These are phyloP conservation scores for Petrocephalus microphthalmus DNA, from an alignment of 2,113 vertebrate species.

Conservation along the genomic window DNA sequence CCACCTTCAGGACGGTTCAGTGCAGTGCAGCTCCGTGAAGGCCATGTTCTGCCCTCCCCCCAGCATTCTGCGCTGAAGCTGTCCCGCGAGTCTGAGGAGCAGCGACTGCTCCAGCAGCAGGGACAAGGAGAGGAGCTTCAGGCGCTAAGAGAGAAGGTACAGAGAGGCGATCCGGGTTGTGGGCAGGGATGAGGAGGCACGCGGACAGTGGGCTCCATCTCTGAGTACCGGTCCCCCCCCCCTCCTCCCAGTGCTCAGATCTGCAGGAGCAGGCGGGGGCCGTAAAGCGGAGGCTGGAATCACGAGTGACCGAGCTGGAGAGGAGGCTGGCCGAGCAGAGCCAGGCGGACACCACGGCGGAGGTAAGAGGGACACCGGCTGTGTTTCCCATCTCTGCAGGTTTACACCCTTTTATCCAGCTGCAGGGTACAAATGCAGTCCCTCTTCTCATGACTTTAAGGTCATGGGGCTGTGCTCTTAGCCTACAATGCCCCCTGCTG, in stretches of 20 bases:
- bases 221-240: not conserved
- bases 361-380: constrained; percentile 56
- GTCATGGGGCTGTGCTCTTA: not conserved
- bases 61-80: constrained; percentile 58
- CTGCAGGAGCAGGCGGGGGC: constrained; percentile 50
- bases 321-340: constrained; percentile 31
- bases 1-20: not conserved
- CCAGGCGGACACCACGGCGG: constrained; percentile 59
- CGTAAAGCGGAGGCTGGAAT: constrained; percentile 42
- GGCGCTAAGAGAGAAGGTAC: constrained; percentile 63
- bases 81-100: constrained; percentile 56
- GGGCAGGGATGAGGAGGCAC: not conserved
- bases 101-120: constrained; percentile 45
- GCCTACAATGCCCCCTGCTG: not conserved
- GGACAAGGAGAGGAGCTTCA: constrained; percentile 61
- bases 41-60: not conserved
- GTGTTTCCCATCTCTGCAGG: not conserved
- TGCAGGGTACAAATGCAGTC: not conserved
- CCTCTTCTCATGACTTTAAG: not conserved
- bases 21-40: not conserved
- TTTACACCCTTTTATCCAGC: not conserved
- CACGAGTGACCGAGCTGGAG: constrained; percentile 50
- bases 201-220: too few relatives aligned
- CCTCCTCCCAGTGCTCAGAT: constrained; percentile 43
- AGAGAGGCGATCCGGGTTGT: not conserved